Conservation (phyloP, 2,113 vertebrate species). For the Oreotragus oreotragus region DNA sequence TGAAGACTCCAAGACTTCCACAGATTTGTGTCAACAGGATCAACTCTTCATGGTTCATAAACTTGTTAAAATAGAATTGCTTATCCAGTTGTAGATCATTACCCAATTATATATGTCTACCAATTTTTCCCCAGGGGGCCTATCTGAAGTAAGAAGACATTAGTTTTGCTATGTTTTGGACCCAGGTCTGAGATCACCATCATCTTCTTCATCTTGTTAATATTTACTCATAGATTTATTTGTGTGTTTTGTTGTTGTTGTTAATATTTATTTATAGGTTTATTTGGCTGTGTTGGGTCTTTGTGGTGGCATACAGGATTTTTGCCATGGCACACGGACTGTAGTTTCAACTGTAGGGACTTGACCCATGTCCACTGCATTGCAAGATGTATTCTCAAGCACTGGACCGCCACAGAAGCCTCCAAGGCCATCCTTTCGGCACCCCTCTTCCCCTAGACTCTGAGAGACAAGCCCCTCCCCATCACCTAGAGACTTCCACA, state of each 20-base stretch:
- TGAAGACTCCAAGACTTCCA: accelerated
- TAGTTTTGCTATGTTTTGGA: not conserved
- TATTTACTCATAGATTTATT: not conserved
- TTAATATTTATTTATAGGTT: not conserved
- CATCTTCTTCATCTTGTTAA: not conserved
- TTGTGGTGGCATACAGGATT: not conserved
- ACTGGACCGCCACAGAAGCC: accelerated
- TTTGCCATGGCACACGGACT: not conserved
- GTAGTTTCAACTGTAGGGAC: not conserved
- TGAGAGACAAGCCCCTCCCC: not conserved
- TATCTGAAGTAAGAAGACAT: not conserved
- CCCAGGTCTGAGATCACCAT: not conserved
- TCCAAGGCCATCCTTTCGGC: not conserved
- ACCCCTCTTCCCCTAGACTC: not conserved
- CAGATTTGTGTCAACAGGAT: not conserved
- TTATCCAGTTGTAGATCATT: not conserved
- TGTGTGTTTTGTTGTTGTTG: not conserved
- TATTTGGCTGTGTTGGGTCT: not conserved
- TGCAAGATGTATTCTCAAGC: not conserved
- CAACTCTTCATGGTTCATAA: not conserved
- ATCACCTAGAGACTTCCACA: no score
- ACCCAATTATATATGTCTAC: no score
- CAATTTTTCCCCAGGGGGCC: accelerated
- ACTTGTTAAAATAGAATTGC: not conserved
- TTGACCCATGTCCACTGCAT: accelerated